phyloP scores from a whole-genome alignment of 1,140 invertebrate species.

The Whitmania pigra region DNA sequence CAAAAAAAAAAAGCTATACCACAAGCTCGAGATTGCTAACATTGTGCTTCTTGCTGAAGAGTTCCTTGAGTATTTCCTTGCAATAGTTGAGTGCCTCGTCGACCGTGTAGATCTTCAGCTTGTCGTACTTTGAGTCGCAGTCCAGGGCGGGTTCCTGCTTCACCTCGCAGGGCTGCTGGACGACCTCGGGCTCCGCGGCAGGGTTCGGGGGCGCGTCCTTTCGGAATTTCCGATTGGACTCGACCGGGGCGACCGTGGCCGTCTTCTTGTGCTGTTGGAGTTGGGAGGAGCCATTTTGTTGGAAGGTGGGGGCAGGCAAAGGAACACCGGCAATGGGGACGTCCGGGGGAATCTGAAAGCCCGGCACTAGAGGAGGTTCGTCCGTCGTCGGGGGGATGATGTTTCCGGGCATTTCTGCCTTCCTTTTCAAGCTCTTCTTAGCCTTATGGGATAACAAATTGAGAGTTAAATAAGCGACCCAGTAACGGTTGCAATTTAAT shows the following conservation, averaged over 20 bases:
- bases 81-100: slow-evolving; percentile 62
- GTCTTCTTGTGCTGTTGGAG: slow-evolving; percentile 5
- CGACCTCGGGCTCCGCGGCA: neutral
- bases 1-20: no score
- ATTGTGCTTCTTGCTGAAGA: slow-evolving; percentile 88
- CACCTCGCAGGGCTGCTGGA: neutral
- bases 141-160: neutral
- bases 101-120: neutral
- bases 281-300: neutral
- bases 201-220: neutral
- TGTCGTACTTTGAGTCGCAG: neutral
- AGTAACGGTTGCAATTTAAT: no score
- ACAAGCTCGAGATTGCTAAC: slow-evolving; percentile 51
- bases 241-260: slow-evolving; percentile 1
- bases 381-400: no score
- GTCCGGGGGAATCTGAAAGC: no score
- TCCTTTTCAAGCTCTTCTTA: no score
- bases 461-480: no score
- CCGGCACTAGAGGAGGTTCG: no score
- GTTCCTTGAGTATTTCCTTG: slow-evolving; percentile 84
- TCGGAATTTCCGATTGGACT: neutral
- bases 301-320: no score
- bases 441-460: no score
- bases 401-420: no score
- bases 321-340: no score